Conservation (phyloP, 2,888 invertebrate genomes). For the Ecliptopera silaceata region DNA sequence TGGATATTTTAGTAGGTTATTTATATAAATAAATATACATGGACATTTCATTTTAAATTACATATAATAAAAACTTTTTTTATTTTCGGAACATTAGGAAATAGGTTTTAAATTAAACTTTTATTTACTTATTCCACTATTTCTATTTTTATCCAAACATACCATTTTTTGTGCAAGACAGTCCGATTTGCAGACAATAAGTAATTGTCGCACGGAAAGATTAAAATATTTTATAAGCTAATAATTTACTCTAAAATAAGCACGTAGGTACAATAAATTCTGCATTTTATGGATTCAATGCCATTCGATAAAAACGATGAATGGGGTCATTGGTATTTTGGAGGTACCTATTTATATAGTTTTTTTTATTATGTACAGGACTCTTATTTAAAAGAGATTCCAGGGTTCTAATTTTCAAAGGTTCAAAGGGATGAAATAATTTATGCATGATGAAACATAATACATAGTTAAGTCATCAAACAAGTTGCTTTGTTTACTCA, state of each 20-base stretch:
- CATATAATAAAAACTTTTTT: too few species aligned
- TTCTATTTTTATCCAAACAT: slow-evolving; percentile 3
- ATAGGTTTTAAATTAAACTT: too few species aligned
- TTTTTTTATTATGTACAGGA: neutral
- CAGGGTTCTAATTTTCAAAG: too few species aligned
- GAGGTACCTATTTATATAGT: neutral
- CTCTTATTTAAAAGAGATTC: too few species aligned
- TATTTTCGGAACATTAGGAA: too few species aligned
- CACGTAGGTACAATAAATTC: slow-evolving; percentile 17
- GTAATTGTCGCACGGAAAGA: slow-evolving; percentile 29
- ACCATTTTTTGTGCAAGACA: slow-evolving; percentile 4
- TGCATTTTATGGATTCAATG: slow-evolving; percentile 13
- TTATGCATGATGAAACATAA: neutral
- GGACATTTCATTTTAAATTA: too few species aligned
- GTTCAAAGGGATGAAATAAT: too few species aligned
- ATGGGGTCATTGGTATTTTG: slow-evolving; percentile 30
- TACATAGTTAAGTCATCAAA: neutral
- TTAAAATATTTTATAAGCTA: slow-evolving; percentile 23
- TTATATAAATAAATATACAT: too few species aligned
- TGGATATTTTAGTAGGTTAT: too few species aligned
- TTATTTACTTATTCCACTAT: too few species aligned
- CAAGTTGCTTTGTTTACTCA: neutral
- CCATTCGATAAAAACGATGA: slow-evolving; percentile 14
- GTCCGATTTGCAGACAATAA: slow-evolving; percentile 21
- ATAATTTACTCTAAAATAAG: slow-evolving; percentile 18